Evolutionary conservation across 2,113 vertebrate genomes (phyloP), one percentile per base, ranked within the genome.

Genomic region (Poeciliopsis turrubarensis): DNA sequence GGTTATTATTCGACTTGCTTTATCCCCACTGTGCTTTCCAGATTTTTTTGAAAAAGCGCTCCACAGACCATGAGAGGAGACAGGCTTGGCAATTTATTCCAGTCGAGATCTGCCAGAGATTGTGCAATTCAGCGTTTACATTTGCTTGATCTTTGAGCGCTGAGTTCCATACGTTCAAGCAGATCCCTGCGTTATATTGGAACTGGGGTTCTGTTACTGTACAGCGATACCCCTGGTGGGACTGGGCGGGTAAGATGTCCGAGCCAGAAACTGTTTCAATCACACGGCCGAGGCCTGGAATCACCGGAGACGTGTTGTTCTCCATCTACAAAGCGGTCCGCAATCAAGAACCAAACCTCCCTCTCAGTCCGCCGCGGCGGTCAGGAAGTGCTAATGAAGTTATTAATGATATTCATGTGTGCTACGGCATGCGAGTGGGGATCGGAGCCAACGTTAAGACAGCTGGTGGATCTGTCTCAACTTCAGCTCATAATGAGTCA

Each of bases 321-420:
- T 76, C 80, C 86, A 81, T 82, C 72, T 65, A 86, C 79, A 91
- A 87, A 81, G 85, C 73, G 66, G 67, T 70, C 83, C 66, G 88
- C 86, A 92, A 92, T 92, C 89, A 92, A 78, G 89, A 85, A 68
- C 81, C 67, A 66, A 72, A 62, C 64, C 37, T 37, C 66, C 27
- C 30, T 41, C 17, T 68, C 9, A 26, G 66, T 71, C 65, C 75
- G 65, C 66, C 81, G 80, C 85, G 68, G 80, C 65, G 71, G 83
- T 81, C 78, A 89, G 83, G 85, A 87, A 89, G 88, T 77, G 86
- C 86, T 89, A 92, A 93, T 90, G 80, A 90, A 92, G 74, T 86
- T 90, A 90, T 91, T 90, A 92, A 92, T 91, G 85, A 91, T 91
- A 87, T 92, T 88, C 91, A 90, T 87, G 79, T 88, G 91, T 89